Conservation (phyloP, 2,797 vertebrate species). For the Pteropus rufus region DNA sequence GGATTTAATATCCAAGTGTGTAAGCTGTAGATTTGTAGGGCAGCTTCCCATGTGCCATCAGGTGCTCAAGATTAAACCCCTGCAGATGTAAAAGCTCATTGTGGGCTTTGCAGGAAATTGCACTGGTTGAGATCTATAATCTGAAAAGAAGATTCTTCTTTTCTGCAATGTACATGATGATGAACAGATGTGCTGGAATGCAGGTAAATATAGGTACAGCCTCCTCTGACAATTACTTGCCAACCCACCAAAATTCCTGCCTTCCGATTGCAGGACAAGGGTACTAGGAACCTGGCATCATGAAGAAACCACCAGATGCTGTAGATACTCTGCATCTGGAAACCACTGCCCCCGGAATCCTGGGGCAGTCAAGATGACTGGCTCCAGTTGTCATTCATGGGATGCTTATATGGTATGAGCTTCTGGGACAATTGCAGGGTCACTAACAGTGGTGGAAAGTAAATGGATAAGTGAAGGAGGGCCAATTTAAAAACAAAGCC, state of each 20-base stretch:
- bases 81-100: slow-evolving; percentile 72
- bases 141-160: slow-evolving; percentile 62
- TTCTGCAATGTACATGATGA: slow-evolving; percentile 58
- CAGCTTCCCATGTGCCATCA: slow-evolving; percentile 68
- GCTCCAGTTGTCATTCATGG: not conserved
- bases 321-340: not conserved
- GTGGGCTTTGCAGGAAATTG: slow-evolving; percentile 64
- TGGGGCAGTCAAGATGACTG: not conserved
- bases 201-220: slow-evolving; percentile 55
- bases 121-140: slow-evolving; percentile 75
- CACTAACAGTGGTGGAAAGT: not conserved
- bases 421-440: not conserved
- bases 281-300: not conserved
- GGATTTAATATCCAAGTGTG: slow-evolving; percentile 78
- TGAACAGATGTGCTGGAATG: slow-evolving; percentile 75
- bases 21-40: slow-evolving; percentile 63
- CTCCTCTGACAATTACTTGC: not conserved
- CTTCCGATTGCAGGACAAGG: not conserved
- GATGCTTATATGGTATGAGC: not conserved
- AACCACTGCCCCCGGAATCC: not conserved
- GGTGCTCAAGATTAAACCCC: slow-evolving; percentile 76
- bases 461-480: not conserved
- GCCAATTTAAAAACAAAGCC: slow-evolving; percentile 17
- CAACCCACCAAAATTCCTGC: not conserved
- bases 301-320: not conserved